A percentile compares a stretch with the other conserved stretches of the same genome.
Evolutionary conservation across 2,888 invertebrate genomes (phyloP).

Genomic region (Nudaria mundana): DNA sequence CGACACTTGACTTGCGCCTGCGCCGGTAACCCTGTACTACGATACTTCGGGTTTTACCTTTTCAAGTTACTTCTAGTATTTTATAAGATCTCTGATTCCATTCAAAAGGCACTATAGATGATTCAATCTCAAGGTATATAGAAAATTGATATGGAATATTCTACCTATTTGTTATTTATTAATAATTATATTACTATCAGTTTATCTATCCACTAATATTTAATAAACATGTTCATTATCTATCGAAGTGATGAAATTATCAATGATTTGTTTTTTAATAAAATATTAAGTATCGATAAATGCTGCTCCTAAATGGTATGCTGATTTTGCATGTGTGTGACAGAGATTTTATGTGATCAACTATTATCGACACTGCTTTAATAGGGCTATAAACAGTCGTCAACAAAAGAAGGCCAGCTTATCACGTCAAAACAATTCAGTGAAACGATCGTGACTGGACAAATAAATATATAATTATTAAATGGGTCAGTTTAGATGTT

Average conservation of each 20-base stretch:
- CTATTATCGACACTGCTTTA: too few species aligned
- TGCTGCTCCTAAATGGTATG: neutral
- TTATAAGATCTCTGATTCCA: too few species aligned
- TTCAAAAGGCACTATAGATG: neutral
- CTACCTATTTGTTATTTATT: too few species aligned
- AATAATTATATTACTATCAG: neutral
- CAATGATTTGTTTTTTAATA: neutral
- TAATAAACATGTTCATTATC: constrained; percentile 1
- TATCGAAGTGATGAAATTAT: constrained; percentile 1
- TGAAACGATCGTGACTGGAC: too few species aligned
- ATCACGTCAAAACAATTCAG: too few species aligned
- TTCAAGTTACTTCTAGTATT: neutral
- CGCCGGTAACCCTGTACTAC: constrained; percentile 40
- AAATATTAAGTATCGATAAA: neutral
- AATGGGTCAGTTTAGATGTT: too few species aligned
- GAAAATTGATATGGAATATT: too few species aligned
- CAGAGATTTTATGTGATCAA: too few species aligned
- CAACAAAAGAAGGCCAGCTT: too few species aligned
- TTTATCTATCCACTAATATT: neutral
- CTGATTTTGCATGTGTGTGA: too few species aligned
- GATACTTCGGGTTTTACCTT: constrained; percentile 17
- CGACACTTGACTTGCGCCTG: constrained; percentile 50
- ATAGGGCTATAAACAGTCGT: too few species aligned
- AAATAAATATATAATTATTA: too few species aligned
- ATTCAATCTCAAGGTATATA: neutral